These are phyloP conservation scores for Pollenia amentaria DNA, from an alignment of 2,888 invertebrate genomes.

Conservation along the genomic window DNA sequence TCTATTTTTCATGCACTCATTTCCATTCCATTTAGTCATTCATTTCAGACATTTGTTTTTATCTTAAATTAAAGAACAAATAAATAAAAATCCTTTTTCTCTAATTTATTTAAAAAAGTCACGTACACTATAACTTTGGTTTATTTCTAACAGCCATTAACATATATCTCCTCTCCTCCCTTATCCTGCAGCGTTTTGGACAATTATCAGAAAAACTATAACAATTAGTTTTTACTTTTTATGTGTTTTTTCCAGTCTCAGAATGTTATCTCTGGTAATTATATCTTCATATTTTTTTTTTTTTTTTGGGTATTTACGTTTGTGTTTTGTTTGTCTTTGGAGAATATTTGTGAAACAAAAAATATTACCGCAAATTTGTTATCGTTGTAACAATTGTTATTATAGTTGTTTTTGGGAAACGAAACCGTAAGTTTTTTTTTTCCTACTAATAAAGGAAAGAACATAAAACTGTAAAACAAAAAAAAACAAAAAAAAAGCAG, in stretches of 20 bases:
- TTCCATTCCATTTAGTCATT: too few species aligned
- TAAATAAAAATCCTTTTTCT: slow-evolving; percentile 17
- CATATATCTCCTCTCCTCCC: not conserved
- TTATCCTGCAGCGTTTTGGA: slow-evolving; percentile 24
- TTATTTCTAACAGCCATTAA: slow-evolving; percentile 42
- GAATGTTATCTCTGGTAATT: slow-evolving; percentile 66
- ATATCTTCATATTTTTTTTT: slow-evolving; percentile 61
- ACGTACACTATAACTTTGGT: slow-evolving; percentile 56
- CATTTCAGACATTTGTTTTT: too few species aligned
- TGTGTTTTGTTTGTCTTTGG: slow-evolving; percentile 23
- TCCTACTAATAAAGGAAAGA: not conserved
- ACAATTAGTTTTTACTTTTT: slow-evolving; percentile 38
- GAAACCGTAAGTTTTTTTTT: not conserved
- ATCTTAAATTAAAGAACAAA: not conserved
- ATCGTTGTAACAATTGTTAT: slow-evolving; percentile 35
- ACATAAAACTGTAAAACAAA: not conserved
- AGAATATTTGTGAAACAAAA: slow-evolving; percentile 5
- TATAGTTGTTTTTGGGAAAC: slow-evolving; percentile 4
- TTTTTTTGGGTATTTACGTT: not conserved
- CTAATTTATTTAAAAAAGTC: slow-evolving; percentile 50
- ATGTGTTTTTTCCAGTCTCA: not conserved
- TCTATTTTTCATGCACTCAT: too few species aligned
- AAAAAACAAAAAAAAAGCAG: not conserved
- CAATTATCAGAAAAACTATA: slow-evolving; percentile 54
- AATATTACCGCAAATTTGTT: slow-evolving; percentile 40